Evolutionary conservation across 1,140 invertebrate genomes (phyloP).

Genomic region (Scaptodrosophila lebanonensis): DNA sequence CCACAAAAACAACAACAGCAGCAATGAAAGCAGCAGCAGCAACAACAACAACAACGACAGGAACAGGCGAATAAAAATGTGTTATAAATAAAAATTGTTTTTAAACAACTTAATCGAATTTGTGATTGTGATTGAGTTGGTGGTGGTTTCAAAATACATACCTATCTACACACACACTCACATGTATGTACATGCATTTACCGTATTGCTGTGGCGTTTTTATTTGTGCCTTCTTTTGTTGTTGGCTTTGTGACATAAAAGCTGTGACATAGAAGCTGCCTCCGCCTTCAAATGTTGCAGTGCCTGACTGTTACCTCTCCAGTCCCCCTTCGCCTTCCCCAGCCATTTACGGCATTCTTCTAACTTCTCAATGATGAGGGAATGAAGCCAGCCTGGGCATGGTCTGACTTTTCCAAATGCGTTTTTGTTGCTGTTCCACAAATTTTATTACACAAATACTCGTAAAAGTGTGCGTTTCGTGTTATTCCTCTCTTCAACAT

Average conservation of each 20-base stretch:
- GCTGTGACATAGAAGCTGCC: too few relatives aligned
- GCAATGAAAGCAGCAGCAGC: conserved; percentile 30
- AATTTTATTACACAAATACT: conserved; percentile 65
- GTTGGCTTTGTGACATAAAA: too few relatives aligned
- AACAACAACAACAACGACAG: too few relatives aligned
- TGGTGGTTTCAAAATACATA: too few relatives aligned
- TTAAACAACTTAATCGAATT: conserved; percentile 75
- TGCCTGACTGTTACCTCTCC: too few relatives aligned
- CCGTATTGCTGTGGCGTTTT: too few relatives aligned
- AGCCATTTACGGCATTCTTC: too few relatives aligned
- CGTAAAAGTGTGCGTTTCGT: conserved; percentile 48
- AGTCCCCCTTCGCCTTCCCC: too few relatives aligned
- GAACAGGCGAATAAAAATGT: conserved; percentile 40
- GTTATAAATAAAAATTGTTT: conserved; percentile 74
- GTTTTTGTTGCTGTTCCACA: conserved; percentile 68
- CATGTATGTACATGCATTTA: not conserved
- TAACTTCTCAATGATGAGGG: too few relatives aligned
- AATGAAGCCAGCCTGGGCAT: conserved; percentile 1
- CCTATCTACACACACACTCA: conserved; percentile 1
- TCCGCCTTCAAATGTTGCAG: too few relatives aligned
- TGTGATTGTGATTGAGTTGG: conserved; percentile 65
- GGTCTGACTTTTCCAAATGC: conserved; percentile 49
- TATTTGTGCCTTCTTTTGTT: too few relatives aligned
- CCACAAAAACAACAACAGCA: conserved; percentile 31
- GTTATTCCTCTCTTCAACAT: conserved; percentile 3